Evolutionary conservation across 2,797 vertebrate genomes (phyloP).

Genomic region (Myotis myotis): DNA sequence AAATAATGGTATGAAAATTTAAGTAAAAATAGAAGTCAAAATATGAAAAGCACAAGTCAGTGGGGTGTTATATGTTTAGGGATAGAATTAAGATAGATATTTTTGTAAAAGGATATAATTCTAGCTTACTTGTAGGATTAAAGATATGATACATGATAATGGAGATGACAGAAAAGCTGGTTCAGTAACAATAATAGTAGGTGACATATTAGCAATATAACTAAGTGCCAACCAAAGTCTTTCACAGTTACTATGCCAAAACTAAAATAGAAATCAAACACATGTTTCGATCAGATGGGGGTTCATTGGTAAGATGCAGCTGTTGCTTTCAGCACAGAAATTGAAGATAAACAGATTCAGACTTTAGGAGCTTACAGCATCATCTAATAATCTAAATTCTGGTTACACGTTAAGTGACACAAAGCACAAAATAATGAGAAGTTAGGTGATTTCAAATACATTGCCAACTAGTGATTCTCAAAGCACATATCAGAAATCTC

Average conservation of each 20-base stretch:
- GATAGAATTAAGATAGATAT: slow-evolving; percentile 61
- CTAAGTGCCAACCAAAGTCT: slow-evolving; percentile 75
- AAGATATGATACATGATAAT: slow-evolving; percentile 40
- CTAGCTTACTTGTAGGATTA: slow-evolving; percentile 54
- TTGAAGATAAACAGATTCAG: slow-evolving; percentile 67
- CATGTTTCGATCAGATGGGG: slow-evolving; percentile 76
- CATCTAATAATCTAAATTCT: slow-evolving; percentile 58
- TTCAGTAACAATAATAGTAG: slow-evolving; percentile 68
- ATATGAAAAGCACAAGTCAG: slow-evolving; percentile 74
- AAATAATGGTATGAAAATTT: slow-evolving; percentile 65
- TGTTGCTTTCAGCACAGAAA: slow-evolving; percentile 74
- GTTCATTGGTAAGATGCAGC: slow-evolving; percentile 77
- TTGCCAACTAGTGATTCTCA: slow-evolving; percentile 7
- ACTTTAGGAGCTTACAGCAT: slow-evolving; percentile 45
- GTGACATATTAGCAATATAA: slow-evolving; percentile 71
- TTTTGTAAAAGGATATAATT: slow-evolving; percentile 70
- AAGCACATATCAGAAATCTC: slow-evolving; percentile 36
- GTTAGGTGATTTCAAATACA: slow-evolving; percentile 12
- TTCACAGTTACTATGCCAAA: slow-evolving; percentile 76
- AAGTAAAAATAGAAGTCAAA: slow-evolving; percentile 72
- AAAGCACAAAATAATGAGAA: slow-evolving; percentile 24
- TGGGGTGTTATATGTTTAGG: slow-evolving; percentile 60
- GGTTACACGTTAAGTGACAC: slow-evolving; percentile 24
- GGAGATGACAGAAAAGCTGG: slow-evolving; percentile 65
- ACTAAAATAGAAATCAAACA: slow-evolving; percentile 76